Evolutionary conservation across 2,113 vertebrate genomes (phyloP).

Genomic region (Excalfactoria chinensis): DNA sequence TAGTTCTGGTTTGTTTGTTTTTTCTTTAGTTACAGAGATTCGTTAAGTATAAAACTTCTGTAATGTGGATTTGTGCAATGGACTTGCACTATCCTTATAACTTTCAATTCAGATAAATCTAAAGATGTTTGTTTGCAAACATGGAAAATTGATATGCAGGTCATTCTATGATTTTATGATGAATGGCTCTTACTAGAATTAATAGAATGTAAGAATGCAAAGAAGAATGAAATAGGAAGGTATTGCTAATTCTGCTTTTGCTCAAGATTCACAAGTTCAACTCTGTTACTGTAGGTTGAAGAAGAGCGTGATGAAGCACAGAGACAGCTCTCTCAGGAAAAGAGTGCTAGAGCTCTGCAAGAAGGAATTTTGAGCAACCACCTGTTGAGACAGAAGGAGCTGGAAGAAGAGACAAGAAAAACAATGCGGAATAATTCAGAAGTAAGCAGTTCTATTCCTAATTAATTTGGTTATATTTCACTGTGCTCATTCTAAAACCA

Average conservation of each 20-base stretch:
- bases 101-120: not conserved
- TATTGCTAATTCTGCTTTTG: not conserved
- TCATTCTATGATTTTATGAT: too few species aligned
- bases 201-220: not conserved
- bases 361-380: too few species aligned
- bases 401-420: too few species aligned
- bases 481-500: not conserved
- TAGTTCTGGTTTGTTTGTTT: not conserved
- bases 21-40: not conserved
- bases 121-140: not conserved
- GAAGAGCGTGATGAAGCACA: too few species aligned
- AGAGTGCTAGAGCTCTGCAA: too few species aligned
- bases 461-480: not conserved
- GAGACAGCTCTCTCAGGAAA: too few species aligned
- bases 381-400: too few species aligned
- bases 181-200: too few species aligned
- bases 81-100: too few species aligned
- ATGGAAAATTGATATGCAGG: not conserved
- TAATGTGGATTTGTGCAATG: not conserved
- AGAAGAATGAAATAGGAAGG: not conserved
- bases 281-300: too few species aligned
- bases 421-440: too few species aligned
- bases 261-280: too few species aligned
- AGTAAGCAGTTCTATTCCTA: constrained; percentile 67
- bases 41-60: not conserved